Percentiles rank a stretch among this genome's conserved stretches.
Evolutionary conservation across 2,113 vertebrate genomes (phyloP).

Genomic region (Limanda limanda): DNA sequence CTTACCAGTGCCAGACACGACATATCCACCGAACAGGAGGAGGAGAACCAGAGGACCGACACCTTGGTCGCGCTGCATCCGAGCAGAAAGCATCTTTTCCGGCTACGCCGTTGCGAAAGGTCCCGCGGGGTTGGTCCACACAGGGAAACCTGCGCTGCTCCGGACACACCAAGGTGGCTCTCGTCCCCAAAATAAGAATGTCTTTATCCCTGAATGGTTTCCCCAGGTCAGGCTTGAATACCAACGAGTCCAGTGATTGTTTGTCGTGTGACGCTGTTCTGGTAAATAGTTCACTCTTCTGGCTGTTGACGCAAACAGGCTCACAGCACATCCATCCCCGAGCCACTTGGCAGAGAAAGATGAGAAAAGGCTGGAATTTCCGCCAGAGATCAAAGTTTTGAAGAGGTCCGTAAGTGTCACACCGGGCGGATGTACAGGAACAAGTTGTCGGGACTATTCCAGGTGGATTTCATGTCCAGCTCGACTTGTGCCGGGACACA

Average conservation of each 20-base stretch:
- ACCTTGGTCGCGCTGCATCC: slow-evolving; percentile 69
- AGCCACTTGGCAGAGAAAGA: slow-evolving; percentile 9
- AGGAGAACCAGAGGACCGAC: slow-evolving; percentile 74
- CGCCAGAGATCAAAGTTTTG: slow-evolving; percentile 59
- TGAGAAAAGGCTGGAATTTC: slow-evolving; percentile 38
- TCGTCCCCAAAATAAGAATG: slow-evolving; percentile 29
- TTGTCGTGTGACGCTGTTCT: slow-evolving; percentile 17
- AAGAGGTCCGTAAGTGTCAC: slow-evolving; percentile 37
- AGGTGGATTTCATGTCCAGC: slow-evolving; percentile 40
- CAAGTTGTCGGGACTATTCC: slow-evolving; percentile 23
- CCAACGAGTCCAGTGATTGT: slow-evolving; percentile 9
- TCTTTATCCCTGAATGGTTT: slow-evolving; percentile 2
- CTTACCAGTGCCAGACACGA: slow-evolving; percentile 77
- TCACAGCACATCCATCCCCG: slow-evolving; percentile 60
- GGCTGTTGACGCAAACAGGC: slow-evolving; percentile 25
- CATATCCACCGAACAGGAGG: slow-evolving; percentile 68
- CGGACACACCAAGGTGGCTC: slow-evolving; percentile 13
- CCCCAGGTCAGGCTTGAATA: neutral
- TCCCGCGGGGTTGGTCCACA: slow-evolving; percentile 53
- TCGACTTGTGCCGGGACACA: slow-evolving; percentile 19
- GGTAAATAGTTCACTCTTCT: slow-evolving; percentile 40
- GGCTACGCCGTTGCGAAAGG: slow-evolving; percentile 64
- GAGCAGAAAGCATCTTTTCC: slow-evolving; percentile 80
- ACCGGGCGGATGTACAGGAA: slow-evolving; percentile 4
- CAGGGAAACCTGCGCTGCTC: slow-evolving; percentile 39